Percentiles rank a stretch among this genome's conserved stretches.
These are phyloP conservation scores for Andrena camellia DNA, from an alignment of 2,888 invertebrate species.

Conservation along the genomic window DNA sequence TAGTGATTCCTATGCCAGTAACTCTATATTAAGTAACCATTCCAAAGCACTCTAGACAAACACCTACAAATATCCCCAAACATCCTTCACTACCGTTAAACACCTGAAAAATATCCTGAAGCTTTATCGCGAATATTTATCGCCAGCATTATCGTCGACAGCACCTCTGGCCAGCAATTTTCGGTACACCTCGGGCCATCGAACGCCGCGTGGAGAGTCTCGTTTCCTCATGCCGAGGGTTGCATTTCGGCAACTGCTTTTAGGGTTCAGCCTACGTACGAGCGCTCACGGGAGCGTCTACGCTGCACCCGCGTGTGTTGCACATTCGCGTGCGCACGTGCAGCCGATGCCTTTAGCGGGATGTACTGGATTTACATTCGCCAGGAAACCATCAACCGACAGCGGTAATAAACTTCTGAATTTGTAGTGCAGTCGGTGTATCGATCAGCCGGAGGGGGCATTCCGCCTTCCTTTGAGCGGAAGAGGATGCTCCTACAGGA, in stretches of 20 bases:
- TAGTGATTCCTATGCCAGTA: too few relatives aligned
- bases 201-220: constrained; percentile 19
- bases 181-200: constrained; percentile 10
- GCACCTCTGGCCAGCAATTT: not conserved
- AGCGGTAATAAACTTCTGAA: constrained; percentile 61
- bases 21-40: too few relatives aligned
- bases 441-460: constrained; percentile 25
- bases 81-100: not conserved
- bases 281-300: not conserved
- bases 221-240: constrained; percentile 18
- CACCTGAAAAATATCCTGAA: not conserved
- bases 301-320: not conserved
- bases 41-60: too few relatives aligned
- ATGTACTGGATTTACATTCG: constrained; percentile 41
- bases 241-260: constrained; percentile 38
- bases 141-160: not conserved
- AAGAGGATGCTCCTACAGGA: constrained; percentile 51
- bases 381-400: constrained; percentile 42
- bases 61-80: not conserved
- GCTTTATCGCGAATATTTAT: not conserved
- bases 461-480: constrained; percentile 16
- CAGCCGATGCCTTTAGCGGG: constrained; percentile 14
- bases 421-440: constrained; percentile 48
- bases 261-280: constrained; percentile 25
- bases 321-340: not conserved